phyloP scores from a whole-genome alignment of 2,797 vertebrate species.

The Myiotriccus ornatus region DNA sequence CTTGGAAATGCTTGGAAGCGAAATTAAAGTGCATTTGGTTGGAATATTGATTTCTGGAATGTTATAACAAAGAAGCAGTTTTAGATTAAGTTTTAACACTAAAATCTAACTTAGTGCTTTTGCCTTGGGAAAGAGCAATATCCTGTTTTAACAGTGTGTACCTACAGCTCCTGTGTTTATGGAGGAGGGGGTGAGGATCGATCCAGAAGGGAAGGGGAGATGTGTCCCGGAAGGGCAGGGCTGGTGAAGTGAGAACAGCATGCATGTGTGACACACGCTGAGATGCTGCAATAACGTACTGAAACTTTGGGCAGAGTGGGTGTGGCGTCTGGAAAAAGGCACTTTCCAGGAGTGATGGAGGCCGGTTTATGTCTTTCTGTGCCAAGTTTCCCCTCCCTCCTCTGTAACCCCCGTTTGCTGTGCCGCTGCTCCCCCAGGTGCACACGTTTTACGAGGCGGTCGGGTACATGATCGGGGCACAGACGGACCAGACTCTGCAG shows the following conservation, averaged over 20 bases:
- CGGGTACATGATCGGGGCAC: conserved; percentile 98
- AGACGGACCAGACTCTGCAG: conserved; percentile 95
- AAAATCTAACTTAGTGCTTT: background rate
- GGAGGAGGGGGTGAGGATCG: background rate
- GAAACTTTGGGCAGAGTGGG: background rate
- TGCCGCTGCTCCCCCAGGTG: conserved; percentile 77
- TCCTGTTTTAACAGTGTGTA: fast-evolving
- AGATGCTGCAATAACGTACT: fast-evolving
- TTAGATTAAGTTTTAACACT: no score
- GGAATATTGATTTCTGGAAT: background rate
- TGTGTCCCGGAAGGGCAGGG: background rate
- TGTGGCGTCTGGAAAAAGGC: background rate
- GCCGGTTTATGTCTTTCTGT: background rate
- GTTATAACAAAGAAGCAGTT: background rate
- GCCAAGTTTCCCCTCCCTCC: background rate
- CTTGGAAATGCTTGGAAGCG: background rate
- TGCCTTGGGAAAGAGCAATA: background rate
- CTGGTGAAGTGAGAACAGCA: background rate
- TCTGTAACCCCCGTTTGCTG: background rate
- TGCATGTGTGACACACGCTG: background rate
- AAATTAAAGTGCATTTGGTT: background rate
- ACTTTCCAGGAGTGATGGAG: background rate
- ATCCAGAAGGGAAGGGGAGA: background rate
- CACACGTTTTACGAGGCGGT: conserved; percentile 99
- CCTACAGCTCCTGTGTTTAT: background rate